Evolutionary conservation across 2,797 vertebrate genomes (phyloP).

Genomic region (Phrynocephalus guinanensis): DNA sequence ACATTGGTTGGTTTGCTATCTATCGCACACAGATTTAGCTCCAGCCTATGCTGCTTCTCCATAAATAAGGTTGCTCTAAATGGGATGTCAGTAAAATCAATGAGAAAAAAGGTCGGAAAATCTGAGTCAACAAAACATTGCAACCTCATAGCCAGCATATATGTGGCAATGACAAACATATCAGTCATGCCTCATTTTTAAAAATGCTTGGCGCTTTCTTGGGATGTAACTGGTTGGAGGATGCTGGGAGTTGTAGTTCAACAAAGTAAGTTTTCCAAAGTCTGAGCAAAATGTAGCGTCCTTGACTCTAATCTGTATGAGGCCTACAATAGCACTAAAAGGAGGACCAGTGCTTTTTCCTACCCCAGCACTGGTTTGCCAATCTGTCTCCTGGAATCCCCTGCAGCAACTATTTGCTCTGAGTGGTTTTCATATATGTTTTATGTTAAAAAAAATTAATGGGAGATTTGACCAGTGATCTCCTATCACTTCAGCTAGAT

Average conservation of each 20-base stretch:
- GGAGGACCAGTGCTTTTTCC: not conserved
- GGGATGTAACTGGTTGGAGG: not conserved
- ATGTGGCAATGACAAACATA: not conserved
- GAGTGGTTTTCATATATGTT: too few species aligned
- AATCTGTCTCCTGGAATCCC: not conserved
- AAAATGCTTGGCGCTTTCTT: not conserved
- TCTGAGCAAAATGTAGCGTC: not conserved
- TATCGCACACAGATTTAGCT: not conserved
- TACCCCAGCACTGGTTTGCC: not conserved
- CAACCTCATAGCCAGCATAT: not conserved
- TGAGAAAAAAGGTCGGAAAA: constrained; percentile 8
- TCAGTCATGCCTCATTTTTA: not conserved
- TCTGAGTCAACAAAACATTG: constrained; percentile 33
- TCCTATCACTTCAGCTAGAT: not conserved
- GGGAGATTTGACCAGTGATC: not conserved
- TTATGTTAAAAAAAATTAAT: too few species aligned
- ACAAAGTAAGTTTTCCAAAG: not conserved
- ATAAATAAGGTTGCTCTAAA: not conserved
- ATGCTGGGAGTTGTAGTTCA: not conserved
- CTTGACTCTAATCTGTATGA: not conserved
- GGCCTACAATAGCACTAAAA: not conserved
- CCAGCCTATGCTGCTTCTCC: not conserved
- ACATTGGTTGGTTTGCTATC: not conserved
- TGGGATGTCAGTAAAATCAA: not conserved
- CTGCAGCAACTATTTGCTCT: not conserved